Percentiles rank a stretch among this genome's conserved stretches.
Conservation (phyloP, 2,113 vertebrate species). For the Spea multiplicata region DNA sequence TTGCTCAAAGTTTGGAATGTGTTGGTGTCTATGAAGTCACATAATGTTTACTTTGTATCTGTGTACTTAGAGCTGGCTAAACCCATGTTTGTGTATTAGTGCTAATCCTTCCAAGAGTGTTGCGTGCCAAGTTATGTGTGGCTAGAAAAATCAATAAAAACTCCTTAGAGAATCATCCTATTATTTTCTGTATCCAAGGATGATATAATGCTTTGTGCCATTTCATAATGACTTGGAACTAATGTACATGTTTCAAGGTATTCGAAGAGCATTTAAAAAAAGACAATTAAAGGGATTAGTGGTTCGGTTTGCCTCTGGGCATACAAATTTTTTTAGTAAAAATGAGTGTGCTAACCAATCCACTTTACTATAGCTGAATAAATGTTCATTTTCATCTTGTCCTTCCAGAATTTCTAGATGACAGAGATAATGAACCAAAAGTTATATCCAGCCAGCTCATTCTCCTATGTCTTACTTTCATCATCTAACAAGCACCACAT, state of each 20-base stretch:
- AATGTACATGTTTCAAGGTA: not conserved
- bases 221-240: not conserved
- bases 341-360: too few species aligned
- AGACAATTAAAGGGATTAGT: too few species aligned
- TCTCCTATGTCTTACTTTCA: too few species aligned
- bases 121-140: slow-evolving; percentile 14
- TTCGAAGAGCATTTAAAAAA: too few species aligned
- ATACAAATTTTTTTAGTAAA: too few species aligned
- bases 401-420: too few species aligned
- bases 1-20: slow-evolving; percentile 27
- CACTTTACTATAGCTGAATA: too few species aligned
- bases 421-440: too few species aligned
- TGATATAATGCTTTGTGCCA: not conserved
- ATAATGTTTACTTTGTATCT: slow-evolving; percentile 18
- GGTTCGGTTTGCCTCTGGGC: too few species aligned
- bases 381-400: too few species aligned
- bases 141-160: not conserved
- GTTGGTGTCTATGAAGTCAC: not conserved
- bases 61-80: slow-evolving; percentile 16
- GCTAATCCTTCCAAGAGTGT: slow-evolving; percentile 5
- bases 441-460: too few species aligned
- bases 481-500: too few species aligned
- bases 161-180: slow-evolving; percentile 4
- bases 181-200: slow-evolving; percentile 13
- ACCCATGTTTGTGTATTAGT: slow-evolving; percentile 20